Base-by-base conservation (phyloP, 2,113 vertebrate species). In the Sinocyclocheilus anshuiensis region DNA sequence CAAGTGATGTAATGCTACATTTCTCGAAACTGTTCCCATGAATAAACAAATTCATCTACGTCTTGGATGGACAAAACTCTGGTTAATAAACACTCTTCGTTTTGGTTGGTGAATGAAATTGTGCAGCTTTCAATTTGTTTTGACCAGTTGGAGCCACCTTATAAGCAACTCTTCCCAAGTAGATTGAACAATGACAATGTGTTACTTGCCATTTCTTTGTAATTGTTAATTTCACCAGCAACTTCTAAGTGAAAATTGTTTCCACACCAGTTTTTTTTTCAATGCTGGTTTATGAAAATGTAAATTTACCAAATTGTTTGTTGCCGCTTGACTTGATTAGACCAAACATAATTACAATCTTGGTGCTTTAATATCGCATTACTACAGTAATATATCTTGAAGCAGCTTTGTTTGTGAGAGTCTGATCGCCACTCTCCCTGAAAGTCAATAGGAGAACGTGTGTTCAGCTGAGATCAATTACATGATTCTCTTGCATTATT, bases 391-490 rank as follows among this genome's bases (percentile, higher is more conserved):
- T 57, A 48, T 83, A 81, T 71, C 48, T 39, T 20, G 79, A 75
- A 67, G 29, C 53, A 1, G 63, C 74, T 83, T 83, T 87, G 65
- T 79, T 18, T 85, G 71, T 72, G 33, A 39, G 63, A 77, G 57
- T 36, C 7, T 69, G 22, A 39, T 29, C 63, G 74, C 57, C 63
- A 72, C 86, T 84, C 45, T 74, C 75, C 15, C 33, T 84, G 77
- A 77, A 84, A 78, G 69, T 75, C 79, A 80, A 50, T 1, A 15
- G 78, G 76, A 84, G 78, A 63, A 12, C 6, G 24, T 59, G 63
- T 79, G 72, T 71, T 77, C 39, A 29, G 39, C 57, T 36, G 48
- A 20, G 83, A 74, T 75, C 42, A 4, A 50, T 77, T 82, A 36
- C 57, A 22, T 61, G 57, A 79, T 67, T 48, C 18, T 2, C 4